Percentiles rank a stretch among this genome's conserved stretches.
Conservation (phyloP, 92 coral and sea anemone genomes). For the Parazoanthus swiftii region DNA sequence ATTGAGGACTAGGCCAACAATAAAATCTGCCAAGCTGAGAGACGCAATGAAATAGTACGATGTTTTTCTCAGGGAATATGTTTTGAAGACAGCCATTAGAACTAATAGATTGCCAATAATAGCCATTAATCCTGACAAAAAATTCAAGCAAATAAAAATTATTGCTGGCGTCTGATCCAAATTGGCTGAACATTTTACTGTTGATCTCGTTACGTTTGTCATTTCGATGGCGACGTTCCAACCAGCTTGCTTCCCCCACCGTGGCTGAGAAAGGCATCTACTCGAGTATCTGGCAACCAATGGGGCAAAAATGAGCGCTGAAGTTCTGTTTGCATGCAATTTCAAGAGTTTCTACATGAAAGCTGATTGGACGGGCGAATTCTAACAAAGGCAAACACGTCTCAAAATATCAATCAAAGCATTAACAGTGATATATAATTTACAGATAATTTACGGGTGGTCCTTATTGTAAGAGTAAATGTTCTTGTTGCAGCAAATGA, state of each 20-base stretch:
- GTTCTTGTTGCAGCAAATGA: neutral
- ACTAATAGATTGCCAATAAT: neutral
- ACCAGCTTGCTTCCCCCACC: neutral
- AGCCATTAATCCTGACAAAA: slow-evolving; percentile 4
- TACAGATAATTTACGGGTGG: neutral
- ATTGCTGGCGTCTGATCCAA: slow-evolving; percentile 9
- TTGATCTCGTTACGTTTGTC: neutral
- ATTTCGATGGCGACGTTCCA: neutral
- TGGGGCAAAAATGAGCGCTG: neutral
- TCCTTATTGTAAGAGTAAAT: neutral
- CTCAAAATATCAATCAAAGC: neutral
- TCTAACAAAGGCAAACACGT: neutral
- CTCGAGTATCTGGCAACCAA: neutral
- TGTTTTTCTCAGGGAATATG: slow-evolving; percentile 3
- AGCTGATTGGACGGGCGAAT: neutral
- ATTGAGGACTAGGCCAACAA: slow-evolving; percentile 24
- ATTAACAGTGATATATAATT: no score
- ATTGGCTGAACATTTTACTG: slow-evolving; percentile 7
- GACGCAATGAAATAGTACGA: slow-evolving; percentile 19
- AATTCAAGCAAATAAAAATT: neutral
- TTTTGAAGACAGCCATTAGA: slow-evolving; percentile 16
- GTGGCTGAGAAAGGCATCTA: neutral
- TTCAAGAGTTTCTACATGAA: neutral
- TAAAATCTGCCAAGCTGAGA: slow-evolving; percentile 21
- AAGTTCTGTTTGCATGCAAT: no score